A percentile compares a stretch with the other conserved stretches of the same genome.
These are phyloP conservation scores for Watsonalla binaria DNA, from an alignment of 2,888 invertebrate species.

Conservation along the genomic window DNA sequence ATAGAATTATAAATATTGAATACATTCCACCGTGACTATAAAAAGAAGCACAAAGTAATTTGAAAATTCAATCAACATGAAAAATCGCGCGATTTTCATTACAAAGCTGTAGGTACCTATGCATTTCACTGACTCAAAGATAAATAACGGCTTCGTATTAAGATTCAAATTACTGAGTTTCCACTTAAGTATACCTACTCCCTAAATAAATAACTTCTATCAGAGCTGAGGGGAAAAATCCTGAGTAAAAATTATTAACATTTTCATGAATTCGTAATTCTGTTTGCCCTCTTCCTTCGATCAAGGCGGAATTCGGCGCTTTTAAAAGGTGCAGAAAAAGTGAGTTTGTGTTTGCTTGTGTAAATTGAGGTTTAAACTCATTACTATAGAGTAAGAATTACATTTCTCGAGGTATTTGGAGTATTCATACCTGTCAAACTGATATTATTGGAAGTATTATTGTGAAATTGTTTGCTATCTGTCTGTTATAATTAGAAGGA, in stretches of 20 bases:
- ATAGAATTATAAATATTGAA: not conserved
- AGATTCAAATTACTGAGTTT: constrained; percentile 69
- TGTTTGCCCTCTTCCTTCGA: constrained; percentile 36
- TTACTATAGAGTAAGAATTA: not conserved
- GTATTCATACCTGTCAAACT: no score
- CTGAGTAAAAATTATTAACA: constrained; percentile 62
- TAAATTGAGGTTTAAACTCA: not conserved
- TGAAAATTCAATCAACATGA: constrained; percentile 37
- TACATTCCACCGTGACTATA: not conserved
- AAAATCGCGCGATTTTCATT: constrained; percentile 45
- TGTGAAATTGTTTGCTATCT: no score
- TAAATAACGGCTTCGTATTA: constrained; percentile 69
- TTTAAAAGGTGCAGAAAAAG: constrained; percentile 24
- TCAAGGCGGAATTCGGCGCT: constrained; percentile 32
- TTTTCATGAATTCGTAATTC: constrained; percentile 60
- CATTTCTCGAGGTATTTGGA: no score
- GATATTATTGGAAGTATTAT: no score
- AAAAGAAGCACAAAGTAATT: constrained; percentile 19
- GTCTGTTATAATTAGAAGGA: no score
- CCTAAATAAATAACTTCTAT: constrained; percentile 58
- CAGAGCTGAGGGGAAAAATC: constrained; percentile 35
- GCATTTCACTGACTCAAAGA: constrained; percentile 61
- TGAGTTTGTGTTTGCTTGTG: not conserved
- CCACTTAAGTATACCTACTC: constrained; percentile 45
- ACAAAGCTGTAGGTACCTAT: constrained; percentile 44